A percentile compares a stretch with the other conserved stretches of the same genome.
Evolutionary conservation across 2,888 invertebrate genomes (phyloP).

Genomic region (Noctuana brunneofusca): DNA sequence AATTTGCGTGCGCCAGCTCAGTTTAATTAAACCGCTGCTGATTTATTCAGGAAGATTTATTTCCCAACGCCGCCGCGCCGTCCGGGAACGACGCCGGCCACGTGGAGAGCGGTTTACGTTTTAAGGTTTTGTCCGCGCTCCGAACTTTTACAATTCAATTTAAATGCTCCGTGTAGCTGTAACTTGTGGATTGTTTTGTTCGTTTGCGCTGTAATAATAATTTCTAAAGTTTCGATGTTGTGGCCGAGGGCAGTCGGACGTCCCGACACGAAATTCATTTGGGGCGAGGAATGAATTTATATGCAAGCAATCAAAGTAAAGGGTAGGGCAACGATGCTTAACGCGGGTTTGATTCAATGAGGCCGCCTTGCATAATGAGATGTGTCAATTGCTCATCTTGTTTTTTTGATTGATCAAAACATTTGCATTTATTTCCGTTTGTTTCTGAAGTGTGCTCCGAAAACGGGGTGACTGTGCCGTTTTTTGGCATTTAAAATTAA

Average conservation of each 20-base stretch:
- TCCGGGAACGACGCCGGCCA: neutral
- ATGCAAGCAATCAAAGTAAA: conserved; percentile 72
- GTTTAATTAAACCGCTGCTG: conserved; percentile 42
- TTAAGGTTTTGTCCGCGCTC: neutral
- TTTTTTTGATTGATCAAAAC: conserved; percentile 52
- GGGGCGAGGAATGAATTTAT: conserved; percentile 66
- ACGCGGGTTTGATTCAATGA: conserved; percentile 69
- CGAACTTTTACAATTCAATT: conserved; percentile 49
- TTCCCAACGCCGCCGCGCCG: neutral
- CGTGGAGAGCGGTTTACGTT: neutral
- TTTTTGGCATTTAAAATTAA: conserved; percentile 39
- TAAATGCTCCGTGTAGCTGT: conserved; percentile 54
- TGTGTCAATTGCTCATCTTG: conserved; percentile 52
- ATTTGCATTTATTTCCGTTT: conserved; percentile 42
- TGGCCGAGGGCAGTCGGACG: conserved; percentile 50
- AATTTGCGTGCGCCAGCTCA: conserved; percentile 33
- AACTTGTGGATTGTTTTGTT: conserved; percentile 66
- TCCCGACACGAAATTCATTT: conserved; percentile 67
- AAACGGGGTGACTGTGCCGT: conserved; percentile 33
- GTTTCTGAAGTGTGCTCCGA: conserved; percentile 28
- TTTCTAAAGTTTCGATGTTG: conserved; percentile 64
- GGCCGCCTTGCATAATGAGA: conserved; percentile 55
- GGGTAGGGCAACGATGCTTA: conserved; percentile 56
- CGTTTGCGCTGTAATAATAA: conserved; percentile 58
- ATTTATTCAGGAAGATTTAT: conserved; percentile 40